Evolutionary conservation across 2,888 invertebrate species (phyloP), one percentile per base, ranked within the genome.

Genomic region (Melinaea marsaeus): DNA sequence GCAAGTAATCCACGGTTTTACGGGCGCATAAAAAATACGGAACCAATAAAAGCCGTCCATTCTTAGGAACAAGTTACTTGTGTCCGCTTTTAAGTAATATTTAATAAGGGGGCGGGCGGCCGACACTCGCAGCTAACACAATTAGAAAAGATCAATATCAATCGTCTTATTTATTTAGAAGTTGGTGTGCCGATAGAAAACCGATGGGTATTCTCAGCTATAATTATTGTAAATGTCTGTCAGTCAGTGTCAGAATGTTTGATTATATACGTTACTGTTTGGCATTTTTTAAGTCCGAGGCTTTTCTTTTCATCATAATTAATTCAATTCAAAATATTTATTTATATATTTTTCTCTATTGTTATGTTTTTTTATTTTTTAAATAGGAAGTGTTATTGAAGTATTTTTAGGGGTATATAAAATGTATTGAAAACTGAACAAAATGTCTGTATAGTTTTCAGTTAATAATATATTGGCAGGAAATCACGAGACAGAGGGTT

Each of bases 101-200:
- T 88, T 88, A 83, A 88, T 88, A 86, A 84, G 77, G 72, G 74
- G 76, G 73, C 78, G 70, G 75, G 74, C 78, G 76, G 72, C 74
- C 80, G 78, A 79, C 82, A 75, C 81, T 79, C 73, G 78, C 76
- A 79, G 42, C 78, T 79, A 81, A 81, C 79, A 84, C 81, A 85
- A 87, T 87, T 87, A 85, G 81, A 85, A 84, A 80, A 83, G 85
- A 87, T 87, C 88, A 86, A 88, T 88, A 88, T 71, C 74, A 75
- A 71, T 74, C 73, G 72, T 66, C 69, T 83, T 78, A 82, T 78
- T 82, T 82, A 86, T 86, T 84, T 72, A 83, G 61, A 64, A 61
- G 47, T 60, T 51, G 35, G 60, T 64, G 54, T 61, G 54, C 61
- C 22, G 51, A 51, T 32, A 51, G 51, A 51, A 51, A 51, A 46